Base-by-base conservation (phyloP, 1,140 invertebrate species). In the Phymastichus coffea region DNA sequence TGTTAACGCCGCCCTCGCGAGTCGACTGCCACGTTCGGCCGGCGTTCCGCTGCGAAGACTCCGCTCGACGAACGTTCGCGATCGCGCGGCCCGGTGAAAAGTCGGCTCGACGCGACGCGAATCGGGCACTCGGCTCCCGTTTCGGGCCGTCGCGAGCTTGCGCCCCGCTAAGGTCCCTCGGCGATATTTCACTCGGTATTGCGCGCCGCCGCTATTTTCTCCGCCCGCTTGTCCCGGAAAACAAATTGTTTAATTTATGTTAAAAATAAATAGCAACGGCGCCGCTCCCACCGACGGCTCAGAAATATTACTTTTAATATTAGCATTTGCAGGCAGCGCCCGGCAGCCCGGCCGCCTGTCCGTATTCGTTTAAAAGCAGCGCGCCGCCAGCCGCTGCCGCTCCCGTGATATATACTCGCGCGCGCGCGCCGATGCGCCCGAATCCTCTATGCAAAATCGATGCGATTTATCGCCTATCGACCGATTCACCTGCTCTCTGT, bases 201-300 rank as follows among this genome's bases (percentile, higher is more conserved):
- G 71, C 70, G 65, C 66, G 23, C 59, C 2, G 65, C 65, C 67
- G 70, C 73, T 74, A 74, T 74, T 74, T n/a, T 72, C 69, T 73
- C 73, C n/a, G n/a, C n/a, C n/a, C n/a, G n/a, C n/a, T n/a, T n/a
- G n/a, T n/a, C n/a, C 15, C 68, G 68, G 59, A 59, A 66, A 69
- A 66, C 73, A 75, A 75, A 76, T 76, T 75, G 73, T 76, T 75
- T 76, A 76, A 76, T 76, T 75, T 75, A 76, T 76, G 75, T 76
- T 76, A 76, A 76, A 75, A 76, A 76, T 75, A 76, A 76, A 76
- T 76, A 76, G 69, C 70, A 63, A 59, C 60, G 44, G 53, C 57
- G 53, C 58, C 54, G 52, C 63, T 48, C 46, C 41, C 43, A n/a
- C 17, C 38, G 48, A 47, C 41, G 51, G 49, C 62, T 48, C 60